phyloP scores from a whole-genome alignment of 2,888 invertebrate species.

The Notodonta dromedarius region DNA sequence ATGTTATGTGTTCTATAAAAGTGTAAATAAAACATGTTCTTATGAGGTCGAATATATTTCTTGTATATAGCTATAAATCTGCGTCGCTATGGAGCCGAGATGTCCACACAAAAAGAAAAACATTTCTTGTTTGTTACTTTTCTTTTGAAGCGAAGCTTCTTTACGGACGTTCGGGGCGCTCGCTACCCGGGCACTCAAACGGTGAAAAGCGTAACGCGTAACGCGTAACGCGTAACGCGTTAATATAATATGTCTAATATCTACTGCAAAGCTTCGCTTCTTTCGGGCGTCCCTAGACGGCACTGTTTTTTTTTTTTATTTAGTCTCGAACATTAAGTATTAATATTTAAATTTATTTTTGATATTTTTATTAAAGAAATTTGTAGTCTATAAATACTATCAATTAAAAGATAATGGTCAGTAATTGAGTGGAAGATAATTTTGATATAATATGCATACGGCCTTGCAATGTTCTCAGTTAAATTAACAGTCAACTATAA shows the following conservation, averaged over 20 bases:
- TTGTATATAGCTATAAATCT: background rate
- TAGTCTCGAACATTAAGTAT: too few species aligned
- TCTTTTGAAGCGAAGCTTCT: too few species aligned
- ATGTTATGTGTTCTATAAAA: conserved; percentile 31
- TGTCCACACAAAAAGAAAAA: background rate
- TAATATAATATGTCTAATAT: too few species aligned
- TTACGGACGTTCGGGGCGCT: too few species aligned
- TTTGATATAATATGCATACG: conserved; percentile 11
- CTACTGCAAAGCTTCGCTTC: too few species aligned
- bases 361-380: too few species aligned
- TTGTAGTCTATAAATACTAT: too few species aligned
- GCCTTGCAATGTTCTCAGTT: conserved; percentile 24
- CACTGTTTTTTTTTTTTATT: conserved; percentile 7
- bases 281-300: too few species aligned
- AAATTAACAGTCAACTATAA: conserved; percentile 11
- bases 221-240: too few species aligned
- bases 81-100: background rate
- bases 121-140: background rate
- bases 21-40: conserved; percentile 21
- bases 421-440: conserved; percentile 9
- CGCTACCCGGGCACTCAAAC: too few species aligned
- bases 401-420: background rate
- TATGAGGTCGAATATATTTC: conserved; percentile 6
- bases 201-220: too few species aligned
- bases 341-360: too few species aligned